Evolutionary conservation across 2,113 vertebrate species (phyloP).

Genomic region (Sinocyclocheilus anshuiensis): DNA sequence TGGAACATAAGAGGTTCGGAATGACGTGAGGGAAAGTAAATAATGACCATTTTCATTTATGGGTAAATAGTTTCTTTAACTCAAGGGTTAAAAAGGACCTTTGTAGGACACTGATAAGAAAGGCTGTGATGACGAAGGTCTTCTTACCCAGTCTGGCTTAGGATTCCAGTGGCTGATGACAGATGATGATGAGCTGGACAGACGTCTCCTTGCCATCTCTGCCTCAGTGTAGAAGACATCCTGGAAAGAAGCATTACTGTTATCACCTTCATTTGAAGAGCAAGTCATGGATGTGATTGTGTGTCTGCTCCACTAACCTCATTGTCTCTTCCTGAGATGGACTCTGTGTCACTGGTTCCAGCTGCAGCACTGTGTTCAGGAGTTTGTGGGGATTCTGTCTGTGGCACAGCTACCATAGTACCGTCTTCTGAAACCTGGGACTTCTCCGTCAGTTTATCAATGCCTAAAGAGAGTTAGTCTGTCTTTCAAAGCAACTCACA

Average conservation of each 20-base stretch:
- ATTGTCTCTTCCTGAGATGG: constrained; percentile 75
- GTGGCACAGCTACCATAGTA: constrained; percentile 86
- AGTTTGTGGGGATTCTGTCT: constrained; percentile 66
- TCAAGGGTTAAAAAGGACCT: too few relatives aligned
- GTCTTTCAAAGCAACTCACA: neutral
- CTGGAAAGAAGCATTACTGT: constrained; percentile 63
- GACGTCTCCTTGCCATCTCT: constrained; percentile 82
- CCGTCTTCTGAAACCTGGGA: constrained; percentile 97
- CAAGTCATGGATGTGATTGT: too few relatives aligned
- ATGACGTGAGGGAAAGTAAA: too few relatives aligned
- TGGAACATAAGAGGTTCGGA: too few relatives aligned
- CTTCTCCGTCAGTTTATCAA: constrained; percentile 97
- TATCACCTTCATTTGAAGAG: neutral
- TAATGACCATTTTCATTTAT: too few relatives aligned
- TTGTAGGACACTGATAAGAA: too few relatives aligned
- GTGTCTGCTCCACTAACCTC: constrained; percentile 65
- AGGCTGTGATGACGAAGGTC: neutral
- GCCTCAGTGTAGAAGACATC: constrained; percentile 82
- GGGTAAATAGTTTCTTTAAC: too few relatives aligned
- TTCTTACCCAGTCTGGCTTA: constrained; percentile 89
- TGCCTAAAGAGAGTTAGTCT: constrained; percentile 72
- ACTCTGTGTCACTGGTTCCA: constrained; percentile 76
- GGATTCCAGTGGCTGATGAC: constrained; percentile 82
- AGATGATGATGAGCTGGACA: constrained; percentile 79
- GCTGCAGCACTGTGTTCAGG: constrained; percentile 68